Base-by-base conservation (phyloP, 2,888 invertebrate genomes). In the Lacanobia oleracea region DNA sequence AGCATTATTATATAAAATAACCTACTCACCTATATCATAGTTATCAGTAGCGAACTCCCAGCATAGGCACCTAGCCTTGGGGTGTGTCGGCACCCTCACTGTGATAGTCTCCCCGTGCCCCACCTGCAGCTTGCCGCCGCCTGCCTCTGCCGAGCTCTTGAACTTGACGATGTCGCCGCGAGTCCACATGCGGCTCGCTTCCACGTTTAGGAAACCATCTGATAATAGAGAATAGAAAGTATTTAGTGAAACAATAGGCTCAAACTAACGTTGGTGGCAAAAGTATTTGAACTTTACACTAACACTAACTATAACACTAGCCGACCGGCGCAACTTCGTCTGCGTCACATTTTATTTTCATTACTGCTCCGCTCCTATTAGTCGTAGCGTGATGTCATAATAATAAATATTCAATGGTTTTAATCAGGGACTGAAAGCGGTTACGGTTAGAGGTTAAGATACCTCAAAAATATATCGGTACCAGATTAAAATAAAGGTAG, bases 1-100 rank as follows among this genome's bases (percentile, higher is more conserved):
- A 27, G 27, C 27, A 27, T 27, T 27, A 27, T 27, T 27, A 27
- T 27, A 27, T n/a, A 27, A 33, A 33, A 33, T 33, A 33, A 57
- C n/a, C 2, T n/a, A 72, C 67, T 74, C 88, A 92, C 98, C 99
- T 88, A 99, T 98, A 92, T 99, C 99, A 90, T 99, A 99, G 91
- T 98, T 97, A 92, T 99, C 99, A 0, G 99, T 99, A 18, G 99
- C 99, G 93, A 99, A 99, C 96, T 99, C 99, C 99, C 99, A 99
- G 95, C 99, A 99, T 53, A 99, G 96, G 88, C 98, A 98, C 2
- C 98, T 97, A 0, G 99, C 99, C 87, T 98, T 98, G 81, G 98
- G 97, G 91, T 99, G 99, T 0, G 99, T 99, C 12, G 99, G 99
- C 67, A 99, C 99, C 53, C 99, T 96, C 5, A 99, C 98, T 62